Conservation (phyloP, 2,797 vertebrate species). For the Dendrocincla tyrannina region DNA sequence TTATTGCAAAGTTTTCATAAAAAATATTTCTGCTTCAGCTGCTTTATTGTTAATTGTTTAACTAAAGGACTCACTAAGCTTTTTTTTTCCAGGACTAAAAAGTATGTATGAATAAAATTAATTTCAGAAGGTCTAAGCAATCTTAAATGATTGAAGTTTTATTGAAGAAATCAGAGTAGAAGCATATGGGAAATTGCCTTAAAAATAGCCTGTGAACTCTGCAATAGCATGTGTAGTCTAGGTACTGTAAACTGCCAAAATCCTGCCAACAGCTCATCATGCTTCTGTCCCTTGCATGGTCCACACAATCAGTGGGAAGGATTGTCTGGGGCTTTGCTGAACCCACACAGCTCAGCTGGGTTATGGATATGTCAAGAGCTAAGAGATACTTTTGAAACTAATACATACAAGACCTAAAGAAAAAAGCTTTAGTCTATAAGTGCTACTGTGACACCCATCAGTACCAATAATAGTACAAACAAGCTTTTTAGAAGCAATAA, state of each 20-base stretch:
- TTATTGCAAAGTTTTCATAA: neutral
- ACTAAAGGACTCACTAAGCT: neutral
- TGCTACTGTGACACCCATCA: neutral
- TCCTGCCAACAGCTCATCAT: neutral
- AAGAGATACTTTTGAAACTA: neutral
- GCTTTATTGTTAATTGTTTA: neutral
- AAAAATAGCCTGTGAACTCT: neutral
- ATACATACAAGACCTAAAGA: neutral
- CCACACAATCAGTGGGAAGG: neutral
- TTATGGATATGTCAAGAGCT: neutral
- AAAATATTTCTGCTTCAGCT: neutral
- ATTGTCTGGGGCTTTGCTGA: neutral
- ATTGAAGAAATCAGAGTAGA: neutral
- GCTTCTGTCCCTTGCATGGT: neutral
- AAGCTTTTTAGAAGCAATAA: neutral
- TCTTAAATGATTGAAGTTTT: neutral
- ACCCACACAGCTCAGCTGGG: rapidly evolving
- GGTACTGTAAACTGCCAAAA: neutral
- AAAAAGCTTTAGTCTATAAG: neutral
- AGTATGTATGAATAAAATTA: neutral
- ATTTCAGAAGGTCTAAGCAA: neutral
- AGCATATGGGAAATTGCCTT: neutral
- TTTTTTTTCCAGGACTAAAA: neutral
- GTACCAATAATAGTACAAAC: neutral
- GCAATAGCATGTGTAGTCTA: neutral